A percentile compares a stretch with the other conserved stretches of the same genome.
Evolutionary conservation across 2,888 invertebrate genomes (phyloP).

Genomic region (Aleiodes testaceus): DNA sequence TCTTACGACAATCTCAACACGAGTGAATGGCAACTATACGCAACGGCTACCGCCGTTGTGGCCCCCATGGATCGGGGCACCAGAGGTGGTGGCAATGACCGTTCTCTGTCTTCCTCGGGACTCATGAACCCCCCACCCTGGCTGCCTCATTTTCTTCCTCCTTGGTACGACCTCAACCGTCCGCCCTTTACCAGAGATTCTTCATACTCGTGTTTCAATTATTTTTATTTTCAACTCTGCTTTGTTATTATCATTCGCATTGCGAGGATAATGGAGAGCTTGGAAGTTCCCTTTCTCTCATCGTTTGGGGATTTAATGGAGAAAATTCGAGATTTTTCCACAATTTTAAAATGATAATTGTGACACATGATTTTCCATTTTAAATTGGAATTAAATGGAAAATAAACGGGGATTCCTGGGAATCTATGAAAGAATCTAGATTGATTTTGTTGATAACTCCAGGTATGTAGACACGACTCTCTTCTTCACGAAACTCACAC

Average conservation of each 20-base stretch:
- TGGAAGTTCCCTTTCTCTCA: slow-evolving; percentile 26
- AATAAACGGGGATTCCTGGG: too few relatives aligned
- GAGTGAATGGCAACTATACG: slow-evolving; percentile 29
- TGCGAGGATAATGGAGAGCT: background rate
- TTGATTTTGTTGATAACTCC: too few relatives aligned
- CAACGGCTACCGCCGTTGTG: slow-evolving; percentile 30
- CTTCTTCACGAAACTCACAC: too few relatives aligned
- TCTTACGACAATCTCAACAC: slow-evolving; percentile 6
- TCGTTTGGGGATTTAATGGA: too few relatives aligned
- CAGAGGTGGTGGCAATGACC: slow-evolving; percentile 73
- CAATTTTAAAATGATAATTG: too few relatives aligned
- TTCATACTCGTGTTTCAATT: slow-evolving; percentile 39
- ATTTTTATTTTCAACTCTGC: background rate
- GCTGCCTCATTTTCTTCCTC: slow-evolving; percentile 33
- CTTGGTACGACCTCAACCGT: slow-evolving; percentile 40
- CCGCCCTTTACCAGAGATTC: slow-evolving; percentile 24
- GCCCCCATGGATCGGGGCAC: slow-evolving; percentile 46
- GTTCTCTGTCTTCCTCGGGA: slow-evolving; percentile 60
- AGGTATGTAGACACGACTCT: too few relatives aligned
- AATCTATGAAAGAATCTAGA: too few relatives aligned
- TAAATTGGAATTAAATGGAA: too few relatives aligned
- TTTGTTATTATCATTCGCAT: slow-evolving; percentile 14
- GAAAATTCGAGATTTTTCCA: too few relatives aligned
- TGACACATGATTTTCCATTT: too few relatives aligned
- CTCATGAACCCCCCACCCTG: slow-evolving; percentile 19